Base-by-base conservation (phyloP, 2,113 vertebrate genomes). In the Monarcha castaneiventris region DNA sequence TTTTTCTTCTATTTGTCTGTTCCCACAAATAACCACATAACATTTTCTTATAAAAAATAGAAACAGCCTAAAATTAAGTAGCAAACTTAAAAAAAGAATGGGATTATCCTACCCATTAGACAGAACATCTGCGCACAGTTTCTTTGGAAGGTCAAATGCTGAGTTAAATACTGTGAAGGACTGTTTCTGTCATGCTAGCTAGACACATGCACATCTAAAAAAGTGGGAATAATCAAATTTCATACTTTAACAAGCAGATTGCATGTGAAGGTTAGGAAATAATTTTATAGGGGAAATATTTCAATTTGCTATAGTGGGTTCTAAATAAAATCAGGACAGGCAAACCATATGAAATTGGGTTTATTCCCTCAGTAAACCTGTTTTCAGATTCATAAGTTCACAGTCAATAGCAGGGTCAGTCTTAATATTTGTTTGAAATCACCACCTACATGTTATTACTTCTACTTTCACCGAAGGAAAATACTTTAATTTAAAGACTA, bases 191-290 rank as follows among this genome's bases (percentile, higher is more conserved):
- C 81, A 71, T 55, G 58, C 30, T 91, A 48, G 32, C 20, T 77
- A 73, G 49, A 73, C 27, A 77, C 7, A 52, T 27, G 23, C 69
- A 32, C 27, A 73, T 86, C 46, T 92, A 66, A 89, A 80, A 35
- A 90, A 94, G 54, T 51, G 72, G 26, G 43, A 82, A 63, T 39
- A 81, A 92, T 95, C 81, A 92, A 77, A 92, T 90, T 54, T 91
- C 72, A 83, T 56, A 59, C n/a, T 69, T 90, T 83, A 80, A 83
- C 19, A 91, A 72, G 32, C 6, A 87, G 86, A 59, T 75, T 79
- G 55, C 10, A 20, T 66, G 49, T 54, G 44, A 89, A 63, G 10
- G 10, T 64, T 84, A 26, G 27, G 69, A 78, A 81, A 61, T 46
- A 76, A 89, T 55, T 84, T 90, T 83, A 21, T 22, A 67, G 21